Conservation (phyloP, 1,140 invertebrate species). For the Hypothenemus hampei region DNA sequence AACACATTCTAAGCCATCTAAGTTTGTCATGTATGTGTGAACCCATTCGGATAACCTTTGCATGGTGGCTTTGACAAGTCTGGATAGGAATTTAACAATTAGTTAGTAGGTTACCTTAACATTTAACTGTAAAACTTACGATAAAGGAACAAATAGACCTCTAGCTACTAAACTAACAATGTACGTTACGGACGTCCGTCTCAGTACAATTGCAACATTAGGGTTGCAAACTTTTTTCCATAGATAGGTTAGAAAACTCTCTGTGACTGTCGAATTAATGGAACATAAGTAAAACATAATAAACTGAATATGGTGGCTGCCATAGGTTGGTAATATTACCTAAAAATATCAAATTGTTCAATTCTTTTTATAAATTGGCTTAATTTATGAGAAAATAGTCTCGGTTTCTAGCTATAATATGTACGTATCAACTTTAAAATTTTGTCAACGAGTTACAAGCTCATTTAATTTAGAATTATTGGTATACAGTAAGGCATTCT, state of each 20-base stretch:
- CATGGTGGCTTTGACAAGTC: constrained; percentile 58
- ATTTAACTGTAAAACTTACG: constrained; percentile 50
- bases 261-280: constrained; percentile 59
- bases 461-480: too few species aligned
- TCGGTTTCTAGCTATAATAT: too few species aligned
- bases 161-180: constrained; percentile 70
- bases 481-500: too few species aligned
- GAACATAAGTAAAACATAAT: constrained; percentile 72
- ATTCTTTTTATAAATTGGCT: neutral
- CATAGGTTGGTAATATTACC: constrained; percentile 67
- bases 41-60: constrained; percentile 66
- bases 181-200: constrained; percentile 68
- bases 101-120: neutral
- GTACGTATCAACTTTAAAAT: constrained; percentile 1
- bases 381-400: too few species aligned
- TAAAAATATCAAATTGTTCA: constrained; percentile 1
- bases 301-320: constrained; percentile 72
- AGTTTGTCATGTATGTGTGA: constrained; percentile 65
- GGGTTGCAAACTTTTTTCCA: constrained; percentile 71
- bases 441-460: too few species aligned
- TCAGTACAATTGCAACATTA: constrained; percentile 57
- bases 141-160: constrained; percentile 60
- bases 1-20: constrained; percentile 49
- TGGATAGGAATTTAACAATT: constrained; percentile 36
- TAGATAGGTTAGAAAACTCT: constrained; percentile 65